A percentile compares a stretch with the other conserved stretches of the same genome.
Conservation (phyloP, 1,140 invertebrate species). For the Hycleus phaleratus region DNA sequence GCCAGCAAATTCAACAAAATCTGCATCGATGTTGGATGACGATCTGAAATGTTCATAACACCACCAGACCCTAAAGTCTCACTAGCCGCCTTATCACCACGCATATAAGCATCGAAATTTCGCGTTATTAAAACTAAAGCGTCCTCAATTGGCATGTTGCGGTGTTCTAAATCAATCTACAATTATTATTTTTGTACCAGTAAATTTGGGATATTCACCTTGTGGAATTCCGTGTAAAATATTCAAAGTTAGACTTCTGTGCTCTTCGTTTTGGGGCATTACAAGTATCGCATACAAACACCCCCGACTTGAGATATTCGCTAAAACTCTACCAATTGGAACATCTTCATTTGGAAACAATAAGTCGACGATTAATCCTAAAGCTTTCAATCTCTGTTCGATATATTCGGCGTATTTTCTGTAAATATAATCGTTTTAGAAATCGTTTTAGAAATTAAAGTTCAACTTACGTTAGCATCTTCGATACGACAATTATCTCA, state of each 20-base stretch:
- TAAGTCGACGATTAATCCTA: slow-evolving; percentile 75
- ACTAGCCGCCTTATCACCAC: slow-evolving; percentile 44
- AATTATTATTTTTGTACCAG: not conserved
- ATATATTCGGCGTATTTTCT: slow-evolving; percentile 86
- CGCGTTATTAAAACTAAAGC: slow-evolving; percentile 69
- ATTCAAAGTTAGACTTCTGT: slow-evolving; percentile 81
- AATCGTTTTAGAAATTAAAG: not conserved
- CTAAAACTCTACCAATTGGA: slow-evolving; percentile 72
- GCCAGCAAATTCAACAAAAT: slow-evolving; percentile 67
- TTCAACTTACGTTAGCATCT: slow-evolving; percentile 65
- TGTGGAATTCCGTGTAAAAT: slow-evolving; percentile 85
- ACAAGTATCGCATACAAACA: slow-evolving; percentile 85
- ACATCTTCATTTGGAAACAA: slow-evolving; percentile 86
- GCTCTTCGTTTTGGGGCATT: slow-evolving; percentile 74
- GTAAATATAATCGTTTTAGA: slow-evolving; percentile 32
- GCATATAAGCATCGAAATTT: slow-evolving; percentile 73
- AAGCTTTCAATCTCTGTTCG: slow-evolving; percentile 70
- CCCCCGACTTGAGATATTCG: slow-evolving; percentile 75
- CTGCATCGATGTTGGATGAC: slow-evolving; percentile 64
- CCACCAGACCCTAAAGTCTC: slow-evolving; percentile 27
- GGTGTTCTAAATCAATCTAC: slow-evolving; percentile 59
- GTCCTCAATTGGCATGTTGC: slow-evolving; percentile 92
- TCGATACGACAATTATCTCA: slow-evolving; percentile 79
- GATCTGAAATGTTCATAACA: slow-evolving; percentile 41
- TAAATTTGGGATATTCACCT: slow-evolving; percentile 50